Percentiles rank a stretch among this genome's conserved stretches.
phyloP scores from a whole-genome alignment of 1,140 invertebrate genomes.

The Homalodisca vitripennis region DNA sequence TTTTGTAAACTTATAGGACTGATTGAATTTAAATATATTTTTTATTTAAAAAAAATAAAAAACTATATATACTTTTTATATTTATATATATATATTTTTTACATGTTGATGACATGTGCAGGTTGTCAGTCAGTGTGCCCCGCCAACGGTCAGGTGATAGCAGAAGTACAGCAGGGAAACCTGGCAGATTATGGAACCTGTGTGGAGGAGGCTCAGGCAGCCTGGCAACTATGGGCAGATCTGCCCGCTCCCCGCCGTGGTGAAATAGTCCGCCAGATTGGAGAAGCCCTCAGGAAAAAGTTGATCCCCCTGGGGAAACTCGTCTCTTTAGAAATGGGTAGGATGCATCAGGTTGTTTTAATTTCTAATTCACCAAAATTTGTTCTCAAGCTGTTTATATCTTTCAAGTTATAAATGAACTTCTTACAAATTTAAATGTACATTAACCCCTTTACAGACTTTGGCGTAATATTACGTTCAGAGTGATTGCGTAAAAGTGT shows the following conservation, averaged over 20 bases:
- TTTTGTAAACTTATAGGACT: neutral
- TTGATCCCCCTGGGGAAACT: slow-evolving; percentile 85
- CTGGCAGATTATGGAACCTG: slow-evolving; percentile 75
- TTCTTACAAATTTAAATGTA: neutral
- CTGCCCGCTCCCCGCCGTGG: slow-evolving; percentile 87
- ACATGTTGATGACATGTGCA: too few species aligned
- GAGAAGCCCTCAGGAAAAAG: slow-evolving; percentile 85
- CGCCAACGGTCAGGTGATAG: slow-evolving; percentile 85
- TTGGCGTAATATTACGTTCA: too few species aligned
- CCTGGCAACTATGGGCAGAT: slow-evolving; percentile 80
- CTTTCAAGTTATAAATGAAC: neutral
- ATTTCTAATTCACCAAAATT: neutral
- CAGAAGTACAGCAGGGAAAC: slow-evolving; percentile 75
- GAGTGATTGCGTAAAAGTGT: too few species aligned
- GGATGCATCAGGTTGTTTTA: slow-evolving; percentile 31
- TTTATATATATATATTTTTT: too few species aligned
- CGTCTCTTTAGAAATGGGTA: slow-evolving; percentile 90
- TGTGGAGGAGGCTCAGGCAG: slow-evolving; percentile 67
- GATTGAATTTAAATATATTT: neutral
- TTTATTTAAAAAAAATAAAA: neutral
- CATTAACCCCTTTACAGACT: neutral
- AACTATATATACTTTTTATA: neutral
- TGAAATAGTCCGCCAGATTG: slow-evolving; percentile 95
- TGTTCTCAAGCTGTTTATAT: neutral
- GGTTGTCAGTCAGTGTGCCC: slow-evolving; percentile 75